A percentile compares a stretch with the other conserved stretches of the same genome.
These are phyloP conservation scores for Brachyptera putata DNA, from an alignment of 2,888 invertebrate species.

Conservation along the genomic window DNA sequence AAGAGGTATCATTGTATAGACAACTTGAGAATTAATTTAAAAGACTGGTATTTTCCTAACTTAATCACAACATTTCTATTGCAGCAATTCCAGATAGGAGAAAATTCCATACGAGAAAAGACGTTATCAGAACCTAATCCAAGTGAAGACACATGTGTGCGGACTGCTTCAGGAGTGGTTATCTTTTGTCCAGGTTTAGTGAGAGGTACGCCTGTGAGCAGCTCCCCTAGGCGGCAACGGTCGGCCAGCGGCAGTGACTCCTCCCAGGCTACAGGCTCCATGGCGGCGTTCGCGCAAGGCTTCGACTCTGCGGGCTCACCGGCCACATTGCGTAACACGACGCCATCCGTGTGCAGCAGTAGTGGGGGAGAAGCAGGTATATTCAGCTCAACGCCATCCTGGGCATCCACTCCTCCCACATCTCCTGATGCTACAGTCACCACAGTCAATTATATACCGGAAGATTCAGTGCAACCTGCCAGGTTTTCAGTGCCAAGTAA, in stretches of 20 bases:
- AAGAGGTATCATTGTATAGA: no score
- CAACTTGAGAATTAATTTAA: no score
- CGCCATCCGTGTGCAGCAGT: conserved; percentile 40
- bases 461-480: conserved; percentile 41
- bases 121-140: no score
- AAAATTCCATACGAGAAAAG: no score
- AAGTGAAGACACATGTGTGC: no score
- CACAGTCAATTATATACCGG: conserved; percentile 53
- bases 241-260: conserved; percentile 50
- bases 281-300: no score
- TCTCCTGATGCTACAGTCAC: conserved; percentile 54
- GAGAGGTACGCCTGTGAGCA: conserved; percentile 10
- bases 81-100: no score
- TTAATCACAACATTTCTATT: no score
- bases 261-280: conserved; percentile 33
- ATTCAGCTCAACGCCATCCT: conserved; percentile 50
- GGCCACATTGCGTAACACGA: conserved; percentile 49
- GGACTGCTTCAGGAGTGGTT: no score
- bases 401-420: conserved; percentile 56
- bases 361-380: conserved; percentile 16
- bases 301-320: conserved; percentile 64
- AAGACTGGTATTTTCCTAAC: no score
- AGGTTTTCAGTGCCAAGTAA: conserved; percentile 28
- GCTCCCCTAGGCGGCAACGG: conserved; percentile 33
- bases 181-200: conserved; percentile 42